A percentile compares a stretch with the other conserved stretches of the same genome.
phyloP scores from a whole-genome alignment of 2,888 invertebrate species.

The Timema podura region DNA sequence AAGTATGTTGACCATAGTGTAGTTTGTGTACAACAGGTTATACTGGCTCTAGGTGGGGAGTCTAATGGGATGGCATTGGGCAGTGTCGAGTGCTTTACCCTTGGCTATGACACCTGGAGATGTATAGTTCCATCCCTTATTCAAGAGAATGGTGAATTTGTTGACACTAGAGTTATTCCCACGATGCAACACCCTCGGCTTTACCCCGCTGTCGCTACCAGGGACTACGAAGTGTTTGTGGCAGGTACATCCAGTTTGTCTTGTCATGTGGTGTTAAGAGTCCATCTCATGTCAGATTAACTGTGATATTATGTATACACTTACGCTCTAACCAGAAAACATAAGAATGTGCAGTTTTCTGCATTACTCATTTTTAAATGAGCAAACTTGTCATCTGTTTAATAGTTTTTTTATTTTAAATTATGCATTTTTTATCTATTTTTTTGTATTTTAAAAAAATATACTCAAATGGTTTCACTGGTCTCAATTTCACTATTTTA shows the following conservation, averaged over 20 bases:
- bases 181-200: constrained; percentile 39
- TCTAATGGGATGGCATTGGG: constrained; percentile 38
- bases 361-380: too few species aligned
- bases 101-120: constrained; percentile 40
- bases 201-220: constrained; percentile 38
- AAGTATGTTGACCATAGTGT: constrained; percentile 6
- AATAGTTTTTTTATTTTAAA: too few species aligned
- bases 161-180: constrained; percentile 38
- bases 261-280: too few species aligned
- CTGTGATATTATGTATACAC: too few species aligned
- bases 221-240: constrained; percentile 38
- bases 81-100: constrained; percentile 40
- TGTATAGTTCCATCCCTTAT: constrained; percentile 38
- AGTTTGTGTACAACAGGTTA: constrained; percentile 33
- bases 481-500: too few species aligned
- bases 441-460: too few species aligned
- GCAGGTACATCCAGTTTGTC: constrained; percentile 33
- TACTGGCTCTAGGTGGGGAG: constrained; percentile 40
- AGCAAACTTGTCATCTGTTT: too few species aligned
- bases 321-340: too few species aligned
- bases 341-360: too few species aligned
- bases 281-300: too few species aligned
- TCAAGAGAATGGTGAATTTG: constrained; percentile 28
- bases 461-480: too few species aligned
- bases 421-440: too few species aligned